phyloP scores from a whole-genome alignment of 2,113 vertebrate genomes.

The Xyrauchen texanus region DNA sequence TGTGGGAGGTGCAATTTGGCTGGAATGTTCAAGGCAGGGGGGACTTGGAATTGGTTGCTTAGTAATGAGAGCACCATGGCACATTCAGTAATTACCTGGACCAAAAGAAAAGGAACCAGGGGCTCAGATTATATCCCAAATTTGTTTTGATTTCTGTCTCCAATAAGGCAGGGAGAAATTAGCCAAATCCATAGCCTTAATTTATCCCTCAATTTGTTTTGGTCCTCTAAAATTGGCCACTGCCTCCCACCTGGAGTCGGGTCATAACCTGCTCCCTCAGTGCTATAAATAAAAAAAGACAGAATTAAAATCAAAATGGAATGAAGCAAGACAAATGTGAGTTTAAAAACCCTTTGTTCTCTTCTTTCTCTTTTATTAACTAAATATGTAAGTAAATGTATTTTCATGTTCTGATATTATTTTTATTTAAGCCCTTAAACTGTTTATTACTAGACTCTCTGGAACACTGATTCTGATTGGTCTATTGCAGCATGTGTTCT shows the following conservation, averaged over 20 bases:
- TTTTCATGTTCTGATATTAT: too few relatives aligned
- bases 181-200: conserved; percentile 61
- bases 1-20: conserved; percentile 77
- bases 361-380: not conserved
- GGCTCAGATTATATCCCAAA: conserved; percentile 53
- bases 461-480: too few relatives aligned
- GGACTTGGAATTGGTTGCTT: conserved; percentile 26
- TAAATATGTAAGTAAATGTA: not conserved
- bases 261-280: conserved; percentile 42
- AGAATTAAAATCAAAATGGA: not conserved
- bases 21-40: conserved; percentile 72
- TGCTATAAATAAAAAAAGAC: not conserved
- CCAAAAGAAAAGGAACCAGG: conserved; percentile 58
- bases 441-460: too few relatives aligned
- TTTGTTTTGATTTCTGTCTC: conserved; percentile 63
- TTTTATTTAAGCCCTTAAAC: too few relatives aligned
- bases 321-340: not conserved
- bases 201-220: conserved; percentile 63
- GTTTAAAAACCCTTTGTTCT: not conserved
- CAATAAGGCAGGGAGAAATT: conserved; percentile 67
- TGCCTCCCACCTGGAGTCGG: conserved; percentile 51
- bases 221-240: conserved; percentile 57
- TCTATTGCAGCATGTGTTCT: too few relatives aligned
- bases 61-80: conserved; percentile 57
- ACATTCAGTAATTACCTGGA: conserved; percentile 65